Evolutionary conservation across 2,888 invertebrate species (phyloP).

Genomic region (Odontothrips loti): DNA sequence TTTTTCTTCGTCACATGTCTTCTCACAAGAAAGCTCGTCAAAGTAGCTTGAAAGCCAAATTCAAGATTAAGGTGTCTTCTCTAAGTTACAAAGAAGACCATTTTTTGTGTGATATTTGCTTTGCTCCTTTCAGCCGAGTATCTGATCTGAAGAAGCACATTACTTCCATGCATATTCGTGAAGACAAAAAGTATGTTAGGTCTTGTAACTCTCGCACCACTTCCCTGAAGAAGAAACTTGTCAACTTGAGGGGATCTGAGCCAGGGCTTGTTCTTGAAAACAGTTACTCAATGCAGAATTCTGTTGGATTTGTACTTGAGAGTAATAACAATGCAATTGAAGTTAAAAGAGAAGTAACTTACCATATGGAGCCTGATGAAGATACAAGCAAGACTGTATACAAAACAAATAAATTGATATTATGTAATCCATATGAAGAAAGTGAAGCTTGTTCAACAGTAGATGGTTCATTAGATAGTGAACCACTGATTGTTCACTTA

Average conservation of each 20-base stretch:
- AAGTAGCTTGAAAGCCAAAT: not conserved
- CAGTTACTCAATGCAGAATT: too few species aligned
- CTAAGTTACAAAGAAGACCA: not conserved
- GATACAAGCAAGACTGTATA: too few species aligned
- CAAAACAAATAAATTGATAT: too few species aligned
- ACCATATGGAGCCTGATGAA: too few species aligned
- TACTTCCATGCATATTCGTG: not conserved
- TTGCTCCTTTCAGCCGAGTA: not conserved
- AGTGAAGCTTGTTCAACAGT: not conserved
- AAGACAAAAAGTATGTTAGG: not conserved
- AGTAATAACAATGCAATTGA: too few species aligned
- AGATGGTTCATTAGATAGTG: not conserved
- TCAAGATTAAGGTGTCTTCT: not conserved
- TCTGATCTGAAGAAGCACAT: not conserved
- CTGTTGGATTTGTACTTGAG: too few species aligned
- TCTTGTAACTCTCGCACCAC: not conserved
- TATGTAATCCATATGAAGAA: too few species aligned
- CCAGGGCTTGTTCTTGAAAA: too few species aligned
- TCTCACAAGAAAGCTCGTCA: not conserved
- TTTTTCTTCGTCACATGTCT: not conserved
- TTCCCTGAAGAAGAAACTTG: too few species aligned
- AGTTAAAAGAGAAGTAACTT: too few species aligned
- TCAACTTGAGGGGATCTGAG: too few species aligned
- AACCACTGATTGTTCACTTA: not conserved
- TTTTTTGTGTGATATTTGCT: not conserved